phyloP scores from a whole-genome alignment of 2,888 invertebrate species.

The Nycteola revayana region DNA sequence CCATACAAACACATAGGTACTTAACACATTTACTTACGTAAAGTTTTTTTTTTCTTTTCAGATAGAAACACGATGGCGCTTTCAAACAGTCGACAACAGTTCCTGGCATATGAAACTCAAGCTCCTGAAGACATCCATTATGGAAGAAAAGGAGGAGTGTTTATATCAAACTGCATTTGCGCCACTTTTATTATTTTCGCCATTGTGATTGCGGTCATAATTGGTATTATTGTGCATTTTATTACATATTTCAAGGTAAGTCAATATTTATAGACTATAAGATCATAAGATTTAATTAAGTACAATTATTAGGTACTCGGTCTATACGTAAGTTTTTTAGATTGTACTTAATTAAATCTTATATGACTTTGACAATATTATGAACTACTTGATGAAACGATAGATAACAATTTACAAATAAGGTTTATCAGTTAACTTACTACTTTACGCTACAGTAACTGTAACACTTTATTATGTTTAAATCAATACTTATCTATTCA shows the following conservation, averaged over 20 bases:
- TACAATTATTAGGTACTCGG: too few relatives aligned
- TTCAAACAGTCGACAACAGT: slow-evolving; percentile 82
- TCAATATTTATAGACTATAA: too few relatives aligned
- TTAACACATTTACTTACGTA: too few relatives aligned
- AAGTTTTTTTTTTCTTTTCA: slow-evolving; percentile 34
- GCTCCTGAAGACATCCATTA: slow-evolving; percentile 79
- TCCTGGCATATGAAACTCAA: slow-evolving; percentile 80
- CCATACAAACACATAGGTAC: too few relatives aligned
- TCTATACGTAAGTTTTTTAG: too few relatives aligned
- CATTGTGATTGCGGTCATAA: slow-evolving; percentile 54
- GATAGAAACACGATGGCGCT: slow-evolving; percentile 65
- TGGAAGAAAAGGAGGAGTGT: slow-evolving; percentile 83
- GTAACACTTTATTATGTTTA: neutral
- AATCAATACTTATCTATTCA: neutral
- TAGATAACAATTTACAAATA: too few relatives aligned
- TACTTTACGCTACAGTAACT: neutral
- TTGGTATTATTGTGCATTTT: slow-evolving; percentile 70
- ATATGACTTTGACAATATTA: too few relatives aligned
- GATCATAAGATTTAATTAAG: too few relatives aligned
- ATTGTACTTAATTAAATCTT: too few relatives aligned
- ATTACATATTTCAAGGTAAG: slow-evolving; percentile 69
- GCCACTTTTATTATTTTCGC: slow-evolving; percentile 60
- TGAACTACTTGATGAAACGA: too few relatives aligned
- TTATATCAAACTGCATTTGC: slow-evolving; percentile 83
- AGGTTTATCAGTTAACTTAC: too few relatives aligned